Conservation (phyloP, 2,888 invertebrate genomes). For the Carabus problematicus region DNA sequence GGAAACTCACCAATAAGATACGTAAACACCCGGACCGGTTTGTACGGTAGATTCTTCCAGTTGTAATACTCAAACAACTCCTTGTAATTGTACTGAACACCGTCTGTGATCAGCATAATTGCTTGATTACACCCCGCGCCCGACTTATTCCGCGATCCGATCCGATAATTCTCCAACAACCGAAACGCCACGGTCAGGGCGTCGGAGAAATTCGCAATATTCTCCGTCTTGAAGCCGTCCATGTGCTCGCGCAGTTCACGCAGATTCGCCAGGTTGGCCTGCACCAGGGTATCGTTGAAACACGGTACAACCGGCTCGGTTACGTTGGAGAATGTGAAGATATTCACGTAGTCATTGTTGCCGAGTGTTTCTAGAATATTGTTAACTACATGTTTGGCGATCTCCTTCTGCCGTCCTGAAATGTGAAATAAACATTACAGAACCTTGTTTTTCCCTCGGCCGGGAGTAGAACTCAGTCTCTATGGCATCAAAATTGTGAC, state of each 20-base stretch:
- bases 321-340: slow-evolving; percentile 87
- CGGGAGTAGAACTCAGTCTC: too few species aligned
- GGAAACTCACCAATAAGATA: slow-evolving; percentile 90
- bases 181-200: slow-evolving; percentile 79
- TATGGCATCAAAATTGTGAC: too few species aligned
- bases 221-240: slow-evolving; percentile 78
- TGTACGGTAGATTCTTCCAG: slow-evolving; percentile 75
- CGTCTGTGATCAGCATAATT: slow-evolving; percentile 99
- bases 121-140: slow-evolving; percentile 82
- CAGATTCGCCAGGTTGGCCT: slow-evolving; percentile 87
- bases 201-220: slow-evolving; percentile 92
- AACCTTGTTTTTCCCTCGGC: too few species aligned
- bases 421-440: not conserved
- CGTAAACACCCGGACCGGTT: slow-evolving; percentile 95
- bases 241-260: slow-evolving; percentile 83
- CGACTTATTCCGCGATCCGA: slow-evolving; percentile 43
- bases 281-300: slow-evolving; percentile 74
- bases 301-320: slow-evolving; percentile 86
- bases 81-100: slow-evolving; percentile 92
- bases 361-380: slow-evolving; percentile 95
- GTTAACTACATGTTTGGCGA: slow-evolving; percentile 85
- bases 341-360: slow-evolving; percentile 97
- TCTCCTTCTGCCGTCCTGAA: slow-evolving; percentile 74
- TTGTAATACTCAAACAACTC: slow-evolving; percentile 92
- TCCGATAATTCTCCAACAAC: slow-evolving; percentile 31